These are phyloP conservation scores for Proterorhinus semilunaris DNA, from an alignment of 2,113 vertebrate species.

Conservation along the genomic window DNA sequence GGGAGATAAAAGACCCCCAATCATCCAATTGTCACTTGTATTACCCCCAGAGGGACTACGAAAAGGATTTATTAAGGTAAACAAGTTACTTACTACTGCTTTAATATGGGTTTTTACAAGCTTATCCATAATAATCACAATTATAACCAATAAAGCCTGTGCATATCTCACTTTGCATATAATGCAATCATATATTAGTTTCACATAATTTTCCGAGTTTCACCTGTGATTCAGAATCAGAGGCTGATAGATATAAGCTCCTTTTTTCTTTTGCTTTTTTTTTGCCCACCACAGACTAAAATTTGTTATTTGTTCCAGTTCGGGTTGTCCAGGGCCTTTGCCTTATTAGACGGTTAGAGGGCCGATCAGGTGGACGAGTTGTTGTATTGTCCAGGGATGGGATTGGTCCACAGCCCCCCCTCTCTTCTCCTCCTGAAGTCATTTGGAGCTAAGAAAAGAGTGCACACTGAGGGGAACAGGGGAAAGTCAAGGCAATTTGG, in stretches of 20 bases:
- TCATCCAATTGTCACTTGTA: too few relatives aligned
- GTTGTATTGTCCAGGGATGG: constrained; percentile 24
- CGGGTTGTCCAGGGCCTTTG: constrained; percentile 23
- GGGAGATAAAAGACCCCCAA: too few relatives aligned
- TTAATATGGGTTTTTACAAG: too few relatives aligned
- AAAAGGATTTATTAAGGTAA: too few relatives aligned
- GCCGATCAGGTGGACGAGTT: constrained; percentile 17
- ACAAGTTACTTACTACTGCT: too few relatives aligned
- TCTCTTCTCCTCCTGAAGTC: constrained; percentile 39
- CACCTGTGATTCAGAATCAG: too few relatives aligned
- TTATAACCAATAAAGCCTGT: too few relatives aligned
- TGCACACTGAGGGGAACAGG: constrained; percentile 30
- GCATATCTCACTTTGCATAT: too few relatives aligned
- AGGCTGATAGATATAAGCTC: neutral
- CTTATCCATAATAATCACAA: too few relatives aligned
- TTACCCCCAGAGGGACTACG: too few relatives aligned
- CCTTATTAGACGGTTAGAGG: constrained; percentile 32
- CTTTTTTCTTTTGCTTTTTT: neutral
- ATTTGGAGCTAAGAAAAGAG: constrained; percentile 37
- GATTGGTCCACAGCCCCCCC: constrained; percentile 21
- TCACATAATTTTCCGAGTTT: too few relatives aligned
- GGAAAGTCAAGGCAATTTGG: constrained; percentile 42
- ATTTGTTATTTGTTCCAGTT: neutral
- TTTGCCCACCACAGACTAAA: neutral
- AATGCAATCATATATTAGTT: too few relatives aligned